These are phyloP conservation scores for Whitmania pigra DNA, from an alignment of 1,140 invertebrate species.

Conservation along the genomic window DNA sequence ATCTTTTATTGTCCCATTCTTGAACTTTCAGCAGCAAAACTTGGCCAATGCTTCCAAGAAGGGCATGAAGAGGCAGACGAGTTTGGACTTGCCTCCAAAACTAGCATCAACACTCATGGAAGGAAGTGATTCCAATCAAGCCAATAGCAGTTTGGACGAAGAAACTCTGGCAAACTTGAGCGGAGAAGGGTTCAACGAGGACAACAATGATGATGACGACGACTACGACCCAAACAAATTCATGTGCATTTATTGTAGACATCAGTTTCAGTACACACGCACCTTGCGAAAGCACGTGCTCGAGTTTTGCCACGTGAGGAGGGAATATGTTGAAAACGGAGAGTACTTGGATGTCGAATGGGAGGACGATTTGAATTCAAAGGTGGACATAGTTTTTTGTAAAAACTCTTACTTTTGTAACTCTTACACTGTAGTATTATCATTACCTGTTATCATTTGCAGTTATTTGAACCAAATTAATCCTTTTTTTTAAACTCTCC, in stretches of 20 bases:
- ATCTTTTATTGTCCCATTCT: too few species aligned
- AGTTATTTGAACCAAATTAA: not conserved
- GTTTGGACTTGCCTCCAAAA: not conserved
- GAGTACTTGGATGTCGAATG: constrained; percentile 24
- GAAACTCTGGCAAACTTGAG: not conserved
- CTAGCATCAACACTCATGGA: not conserved
- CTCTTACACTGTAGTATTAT: not conserved
- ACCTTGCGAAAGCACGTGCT: constrained; percentile 23
- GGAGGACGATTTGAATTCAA: constrained; percentile 16
- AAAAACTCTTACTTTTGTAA: not conserved
- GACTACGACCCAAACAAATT: constrained; percentile 25
- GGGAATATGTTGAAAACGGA: constrained; percentile 19
- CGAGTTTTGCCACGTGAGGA: constrained; percentile 19
- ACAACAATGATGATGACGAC: constrained; percentile 17
- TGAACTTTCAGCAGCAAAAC: too few species aligned
- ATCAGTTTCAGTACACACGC: constrained; percentile 23
- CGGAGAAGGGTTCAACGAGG: constrained; percentile 10
- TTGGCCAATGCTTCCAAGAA: not conserved
- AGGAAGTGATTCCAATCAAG: constrained; percentile 7
- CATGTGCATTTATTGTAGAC: constrained; percentile 25
- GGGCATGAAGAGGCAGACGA: not conserved
- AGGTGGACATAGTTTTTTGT: constrained; percentile 2
- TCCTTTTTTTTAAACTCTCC: not conserved
- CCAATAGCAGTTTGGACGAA: constrained; percentile 6
- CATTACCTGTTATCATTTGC: not conserved